phyloP scores from a whole-genome alignment of 2,113 vertebrate species.

The Scomber colias region DNA sequence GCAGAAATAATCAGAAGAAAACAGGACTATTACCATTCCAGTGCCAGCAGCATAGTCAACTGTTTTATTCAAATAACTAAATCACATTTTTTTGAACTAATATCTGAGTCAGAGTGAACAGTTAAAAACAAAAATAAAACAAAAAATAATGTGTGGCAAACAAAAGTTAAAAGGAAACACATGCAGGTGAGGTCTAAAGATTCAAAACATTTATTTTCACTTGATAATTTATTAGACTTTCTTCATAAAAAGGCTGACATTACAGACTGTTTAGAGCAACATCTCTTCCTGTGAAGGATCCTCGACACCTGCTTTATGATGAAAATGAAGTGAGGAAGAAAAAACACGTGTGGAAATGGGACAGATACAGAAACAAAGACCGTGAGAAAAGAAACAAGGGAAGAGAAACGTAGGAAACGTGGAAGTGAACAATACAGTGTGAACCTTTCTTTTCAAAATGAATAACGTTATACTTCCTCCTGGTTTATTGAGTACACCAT shows the following conservation, averaged over 20 bases:
- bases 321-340: slow-evolving; percentile 60
- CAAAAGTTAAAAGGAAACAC: slow-evolving; percentile 78
- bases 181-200: slow-evolving; percentile 85
- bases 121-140: slow-evolving; percentile 20
- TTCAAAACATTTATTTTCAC: slow-evolving; percentile 85
- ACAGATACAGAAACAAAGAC: slow-evolving; percentile 61
- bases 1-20: slow-evolving; percentile 40
- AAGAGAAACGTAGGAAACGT: slow-evolving; percentile 22
- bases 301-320: slow-evolving; percentile 65
- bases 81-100: slow-evolving; percentile 45
- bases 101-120: slow-evolving; percentile 48
- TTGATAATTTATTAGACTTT: slow-evolving; percentile 87
- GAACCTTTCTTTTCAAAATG: slow-evolving; percentile 40
- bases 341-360: slow-evolving; percentile 58
- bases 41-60: slow-evolving; percentile 51
- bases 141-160: slow-evolving; percentile 63
- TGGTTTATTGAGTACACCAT: slow-evolving; percentile 64
- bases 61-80: slow-evolving; percentile 62
- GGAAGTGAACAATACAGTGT: slow-evolving; percentile 53
- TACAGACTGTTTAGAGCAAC: slow-evolving; percentile 83
- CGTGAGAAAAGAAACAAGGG: slow-evolving; percentile 54
- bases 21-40: slow-evolving; percentile 45
- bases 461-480: slow-evolving; percentile 42
- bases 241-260: slow-evolving; percentile 84
- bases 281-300: slow-evolving; percentile 62